Evolutionary conservation across 2,888 invertebrate genomes (phyloP).

Genomic region (Lissonota sp.): DNA sequence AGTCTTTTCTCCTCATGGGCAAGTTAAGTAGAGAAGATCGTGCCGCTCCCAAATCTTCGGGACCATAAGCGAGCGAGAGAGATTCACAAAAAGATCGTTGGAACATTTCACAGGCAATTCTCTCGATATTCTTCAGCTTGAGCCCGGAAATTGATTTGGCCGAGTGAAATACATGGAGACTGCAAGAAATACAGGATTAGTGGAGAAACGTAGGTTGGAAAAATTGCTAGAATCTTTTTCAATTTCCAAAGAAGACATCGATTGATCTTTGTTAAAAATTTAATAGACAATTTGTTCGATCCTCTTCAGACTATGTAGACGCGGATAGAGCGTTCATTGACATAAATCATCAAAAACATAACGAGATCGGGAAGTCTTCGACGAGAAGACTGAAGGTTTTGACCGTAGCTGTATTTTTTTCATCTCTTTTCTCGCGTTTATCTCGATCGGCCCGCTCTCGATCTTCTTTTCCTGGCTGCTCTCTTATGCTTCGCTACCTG

Average conservation of each 20-base stretch:
- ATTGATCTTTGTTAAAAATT: no score
- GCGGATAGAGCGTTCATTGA: no score
- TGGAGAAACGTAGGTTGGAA: no score
- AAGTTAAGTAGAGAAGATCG: slow-evolving; percentile 56
- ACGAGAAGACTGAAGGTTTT: no score
- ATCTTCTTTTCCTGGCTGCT: slow-evolving; percentile 43
- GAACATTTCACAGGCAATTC: slow-evolving; percentile 29
- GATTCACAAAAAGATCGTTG: slow-evolving; percentile 61
- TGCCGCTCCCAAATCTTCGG: slow-evolving; percentile 61
- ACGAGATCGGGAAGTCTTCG: no score
- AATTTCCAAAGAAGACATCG: no score
- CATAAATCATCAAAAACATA: no score
- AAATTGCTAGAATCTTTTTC: no score
- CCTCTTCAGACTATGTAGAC: no score
- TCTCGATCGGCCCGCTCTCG: slow-evolving; percentile 50
- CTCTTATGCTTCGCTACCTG: slow-evolving; percentile 19
- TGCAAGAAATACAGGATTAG: not conserved
- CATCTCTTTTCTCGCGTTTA: slow-evolving; percentile 17
- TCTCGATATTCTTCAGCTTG: slow-evolving; percentile 25
- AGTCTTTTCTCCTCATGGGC: slow-evolving; percentile 56
- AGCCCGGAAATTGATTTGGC: slow-evolving; percentile 41
- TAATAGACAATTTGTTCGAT: no score
- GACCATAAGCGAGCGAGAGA: slow-evolving; percentile 40
- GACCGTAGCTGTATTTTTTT: no score
- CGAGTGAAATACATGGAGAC: slow-evolving; percentile 48